Base-by-base conservation (phyloP, 2,113 vertebrate genomes). In the Eonycteris spelaea region DNA sequence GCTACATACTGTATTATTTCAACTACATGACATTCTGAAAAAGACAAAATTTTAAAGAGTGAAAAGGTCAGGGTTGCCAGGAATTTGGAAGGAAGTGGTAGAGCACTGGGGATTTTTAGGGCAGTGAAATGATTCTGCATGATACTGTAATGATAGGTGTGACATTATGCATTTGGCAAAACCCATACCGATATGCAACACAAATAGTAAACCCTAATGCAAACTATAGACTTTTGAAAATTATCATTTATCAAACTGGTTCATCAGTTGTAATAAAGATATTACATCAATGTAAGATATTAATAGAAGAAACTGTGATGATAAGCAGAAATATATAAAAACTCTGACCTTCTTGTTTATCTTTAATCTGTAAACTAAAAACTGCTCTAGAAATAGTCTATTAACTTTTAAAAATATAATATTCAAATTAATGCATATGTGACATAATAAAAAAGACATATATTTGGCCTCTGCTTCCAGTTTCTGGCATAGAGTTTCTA, bases 311-410 rank as follows among this genome's bases (percentile, higher is more conserved):
- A 79, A 63, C 8, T 0, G n/a, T 4, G 6, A 5, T 5, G 12
- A 22, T 63, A 3, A 30, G 10, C 28, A 30, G 13, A 16, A 30
- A 6, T 53, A 14, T 10, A 74, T 1, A 6, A 30, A 13, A 80
- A 40, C 4, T 33, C 8, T 55, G 0, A 30, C 24, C 1, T 16
- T 30, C 63, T 9, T 84, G 24, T 33, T 16, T 18, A 9, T 8
- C 10, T 53, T 78, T 84, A 5, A 21, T 71, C 18, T 45, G 10
- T 71, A 63, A 77, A 61, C 22, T 21, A 28, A 84, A 89, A 19
- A 38, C 9, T 35, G 16, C 28, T n/a, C 28, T 59, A 59, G n/a
- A 87, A 63, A 55, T 51, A 51, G 16, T 59, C n/a, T 30, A 12
- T 12, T 80, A 33, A 15, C 24, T 57, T 40, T 63, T 16, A 43